Evolutionary conservation across 2,888 invertebrate species (phyloP).

Genomic region (Idaea aversata): DNA sequence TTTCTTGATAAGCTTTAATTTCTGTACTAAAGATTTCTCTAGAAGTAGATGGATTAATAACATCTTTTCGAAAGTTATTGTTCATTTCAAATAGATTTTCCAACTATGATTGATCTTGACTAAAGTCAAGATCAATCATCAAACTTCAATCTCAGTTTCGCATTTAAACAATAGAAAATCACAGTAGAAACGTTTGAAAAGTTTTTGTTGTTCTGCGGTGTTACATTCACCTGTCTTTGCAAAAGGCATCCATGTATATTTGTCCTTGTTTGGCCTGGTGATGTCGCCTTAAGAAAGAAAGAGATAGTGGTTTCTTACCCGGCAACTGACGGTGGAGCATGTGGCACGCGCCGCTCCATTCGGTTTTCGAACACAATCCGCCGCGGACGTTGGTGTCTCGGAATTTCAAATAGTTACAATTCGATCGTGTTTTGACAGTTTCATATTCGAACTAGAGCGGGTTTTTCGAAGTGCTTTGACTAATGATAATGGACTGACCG

Average conservation of each 20-base stretch:
- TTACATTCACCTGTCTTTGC: slow-evolving; percentile 74
- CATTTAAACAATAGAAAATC: slow-evolving; percentile 54
- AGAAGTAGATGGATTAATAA: background rate
- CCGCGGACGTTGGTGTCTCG: slow-evolving; percentile 52
- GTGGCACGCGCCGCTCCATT: slow-evolving; percentile 77
- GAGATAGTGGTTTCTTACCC: slow-evolving; percentile 56
- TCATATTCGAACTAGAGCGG: slow-evolving; percentile 32
- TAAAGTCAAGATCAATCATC: too few species aligned
- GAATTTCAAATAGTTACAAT: slow-evolving; percentile 47
- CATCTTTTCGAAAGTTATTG: background rate
- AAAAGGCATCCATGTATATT: slow-evolving; percentile 43
- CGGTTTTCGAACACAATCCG: slow-evolving; percentile 64
- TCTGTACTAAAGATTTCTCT: too few species aligned
- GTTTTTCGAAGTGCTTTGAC: slow-evolving; percentile 27
- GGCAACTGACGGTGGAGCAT: slow-evolving; percentile 47
- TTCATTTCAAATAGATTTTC: background rate
- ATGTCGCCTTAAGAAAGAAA: slow-evolving; percentile 50
- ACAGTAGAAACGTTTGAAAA: slow-evolving; percentile 66
- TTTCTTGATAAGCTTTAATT: background rate
- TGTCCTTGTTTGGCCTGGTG: slow-evolving; percentile 59
- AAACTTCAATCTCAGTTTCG: slow-evolving; percentile 41
- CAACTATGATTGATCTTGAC: slow-evolving; percentile 26
- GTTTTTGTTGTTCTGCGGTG: slow-evolving; percentile 66
- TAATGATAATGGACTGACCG: slow-evolving; percentile 17
- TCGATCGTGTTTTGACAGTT: slow-evolving; percentile 67